Evolutionary conservation across 1,140 invertebrate genomes (phyloP).

Genomic region (Drosophila pseudoananassae): DNA sequence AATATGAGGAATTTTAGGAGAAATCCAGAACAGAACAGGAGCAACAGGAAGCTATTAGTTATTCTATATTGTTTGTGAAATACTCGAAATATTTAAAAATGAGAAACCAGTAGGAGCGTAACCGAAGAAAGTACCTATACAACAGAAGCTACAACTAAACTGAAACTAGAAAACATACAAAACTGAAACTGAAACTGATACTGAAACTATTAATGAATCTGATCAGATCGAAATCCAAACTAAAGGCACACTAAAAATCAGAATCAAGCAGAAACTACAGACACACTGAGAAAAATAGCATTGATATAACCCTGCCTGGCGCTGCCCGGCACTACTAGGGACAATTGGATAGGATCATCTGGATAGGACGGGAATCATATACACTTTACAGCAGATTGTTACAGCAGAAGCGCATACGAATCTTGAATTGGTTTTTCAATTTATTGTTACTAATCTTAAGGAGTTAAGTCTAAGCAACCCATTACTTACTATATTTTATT

Average conservation of each 20-base stretch:
- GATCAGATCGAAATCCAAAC: slow-evolving; percentile 5
- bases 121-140: slow-evolving; percentile 52
- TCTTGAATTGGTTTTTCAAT: slow-evolving; percentile 10
- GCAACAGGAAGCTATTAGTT: slow-evolving; percentile 40
- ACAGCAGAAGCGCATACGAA: background rate
- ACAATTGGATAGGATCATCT: slow-evolving; percentile 4
- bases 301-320: slow-evolving; percentile 15
- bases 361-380: background rate
- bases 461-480: background rate
- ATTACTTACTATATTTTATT: background rate
- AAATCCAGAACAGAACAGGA: slow-evolving; percentile 17
- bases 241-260: background rate
- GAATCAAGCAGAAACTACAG: slow-evolving; percentile 19
- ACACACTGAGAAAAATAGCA: background rate
- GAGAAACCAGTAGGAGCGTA: slow-evolving; percentile 29
- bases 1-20: background rate
- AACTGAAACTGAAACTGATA: slow-evolving; percentile 15
- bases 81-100: slow-evolving; percentile 20
- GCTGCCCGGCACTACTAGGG: slow-evolving; percentile 17
- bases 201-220: slow-evolving; percentile 13
- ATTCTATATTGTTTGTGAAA: slow-evolving; percentile 41
- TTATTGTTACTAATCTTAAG: slow-evolving; percentile 31
- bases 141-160: slow-evolving; percentile 43
- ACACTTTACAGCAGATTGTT: slow-evolving; percentile 21
- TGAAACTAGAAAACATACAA: slow-evolving; percentile 9